Conservation (phyloP, 2,113 vertebrate species). For the Epinephelus moara region DNA sequence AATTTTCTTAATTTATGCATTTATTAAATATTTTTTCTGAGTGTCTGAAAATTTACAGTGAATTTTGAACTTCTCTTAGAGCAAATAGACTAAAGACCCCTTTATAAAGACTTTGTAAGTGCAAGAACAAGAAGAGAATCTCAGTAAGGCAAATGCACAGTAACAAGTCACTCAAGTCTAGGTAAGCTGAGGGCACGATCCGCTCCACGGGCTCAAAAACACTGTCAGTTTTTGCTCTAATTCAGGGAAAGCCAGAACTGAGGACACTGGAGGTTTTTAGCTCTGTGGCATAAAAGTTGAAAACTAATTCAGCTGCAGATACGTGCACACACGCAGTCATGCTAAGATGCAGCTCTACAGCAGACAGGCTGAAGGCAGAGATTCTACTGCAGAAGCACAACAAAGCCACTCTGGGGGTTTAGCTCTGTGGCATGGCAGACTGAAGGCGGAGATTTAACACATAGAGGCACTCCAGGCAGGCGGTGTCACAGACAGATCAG, state of each 20-base stretch:
- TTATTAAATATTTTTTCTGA: too few relatives aligned
- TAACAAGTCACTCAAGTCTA: not conserved
- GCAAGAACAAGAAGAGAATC: not conserved
- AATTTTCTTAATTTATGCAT: not conserved
- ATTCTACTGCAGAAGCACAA: slow-evolving; percentile 61
- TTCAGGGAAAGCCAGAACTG: slow-evolving; percentile 19
- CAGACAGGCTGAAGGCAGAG: slow-evolving; percentile 64
- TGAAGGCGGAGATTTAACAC: slow-evolving; percentile 68
- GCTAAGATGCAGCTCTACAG: slow-evolving; percentile 42
- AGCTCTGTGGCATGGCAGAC: slow-evolving; percentile 61
- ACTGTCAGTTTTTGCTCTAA: slow-evolving; percentile 13
- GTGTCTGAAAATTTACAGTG: not conserved
- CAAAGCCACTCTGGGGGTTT: slow-evolving; percentile 69
- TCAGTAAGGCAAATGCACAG: not conserved
- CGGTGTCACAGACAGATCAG: slow-evolving; percentile 68
- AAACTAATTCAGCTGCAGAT: slow-evolving; percentile 46
- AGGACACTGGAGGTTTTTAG: slow-evolving; percentile 35
- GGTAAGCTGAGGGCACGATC: not conserved
- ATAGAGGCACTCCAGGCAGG: slow-evolving; percentile 60
- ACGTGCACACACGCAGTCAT: slow-evolving; percentile 17
- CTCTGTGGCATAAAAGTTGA: slow-evolving; percentile 24
- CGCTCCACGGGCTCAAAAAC: not conserved
- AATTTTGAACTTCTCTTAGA: not conserved
- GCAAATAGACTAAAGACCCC: not conserved
- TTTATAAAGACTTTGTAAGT: not conserved